Conservation (phyloP, 2,888 invertebrate genomes). For the Panorpa germanica region DNA sequence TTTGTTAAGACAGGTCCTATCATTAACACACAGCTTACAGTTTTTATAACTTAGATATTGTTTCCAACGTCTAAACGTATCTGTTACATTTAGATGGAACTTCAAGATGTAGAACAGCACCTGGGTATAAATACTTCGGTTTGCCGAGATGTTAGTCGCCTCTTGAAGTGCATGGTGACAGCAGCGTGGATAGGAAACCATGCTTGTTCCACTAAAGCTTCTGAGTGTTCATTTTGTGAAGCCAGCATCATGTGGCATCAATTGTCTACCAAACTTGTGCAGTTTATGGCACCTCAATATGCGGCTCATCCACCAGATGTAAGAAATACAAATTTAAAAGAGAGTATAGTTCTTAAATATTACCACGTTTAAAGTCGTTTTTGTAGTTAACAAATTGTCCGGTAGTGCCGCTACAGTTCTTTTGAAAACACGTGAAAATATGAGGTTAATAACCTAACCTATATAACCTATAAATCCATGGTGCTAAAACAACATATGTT, state of each 20-base stretch:
- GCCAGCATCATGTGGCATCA: slow-evolving; percentile 91
- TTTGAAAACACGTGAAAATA: no score
- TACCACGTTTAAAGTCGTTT: no score
- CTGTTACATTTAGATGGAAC: slow-evolving; percentile 40
- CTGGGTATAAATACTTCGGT: slow-evolving; percentile 58
- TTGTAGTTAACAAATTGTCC: no score
- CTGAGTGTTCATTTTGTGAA: slow-evolving; percentile 83
- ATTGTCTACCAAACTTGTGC: slow-evolving; percentile 58
- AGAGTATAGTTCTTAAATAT: no score
- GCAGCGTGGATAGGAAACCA: slow-evolving; percentile 49
- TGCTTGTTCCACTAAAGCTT: slow-evolving; percentile 29
- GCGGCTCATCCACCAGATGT: slow-evolving; percentile 61
- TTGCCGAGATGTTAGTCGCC: slow-evolving; percentile 51
- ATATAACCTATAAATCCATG: no score
- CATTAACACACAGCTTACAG: slow-evolving; percentile 7
- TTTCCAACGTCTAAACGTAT: neutral
- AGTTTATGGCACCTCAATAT: slow-evolving; percentile 57
- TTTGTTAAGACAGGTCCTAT: slow-evolving; percentile 66
- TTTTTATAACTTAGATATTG: no score
- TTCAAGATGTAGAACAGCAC: slow-evolving; percentile 68
- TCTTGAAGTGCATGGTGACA: slow-evolving; percentile 57
- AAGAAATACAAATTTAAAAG: slow-evolving; percentile 20
- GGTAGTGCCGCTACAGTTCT: no score
- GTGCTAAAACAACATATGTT: no score
- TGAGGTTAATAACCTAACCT: no score